Evolutionary conservation across 2,797 vertebrate genomes (phyloP).

Genomic region (Loris lydekkerianus): DNA sequence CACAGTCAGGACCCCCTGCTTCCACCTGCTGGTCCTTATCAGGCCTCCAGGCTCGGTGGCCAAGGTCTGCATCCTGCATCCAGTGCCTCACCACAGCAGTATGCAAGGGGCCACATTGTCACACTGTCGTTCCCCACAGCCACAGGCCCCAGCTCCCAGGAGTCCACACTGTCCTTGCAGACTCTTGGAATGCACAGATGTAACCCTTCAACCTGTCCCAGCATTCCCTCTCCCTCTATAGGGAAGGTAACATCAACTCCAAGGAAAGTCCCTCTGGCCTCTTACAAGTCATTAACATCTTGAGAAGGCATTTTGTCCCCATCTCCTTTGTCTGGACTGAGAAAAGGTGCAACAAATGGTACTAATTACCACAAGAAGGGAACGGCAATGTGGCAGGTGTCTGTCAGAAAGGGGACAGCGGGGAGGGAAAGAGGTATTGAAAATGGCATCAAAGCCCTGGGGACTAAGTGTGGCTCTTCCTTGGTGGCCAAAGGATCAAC

Average conservation of each 20-base stretch:
- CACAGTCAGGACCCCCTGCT: neutral
- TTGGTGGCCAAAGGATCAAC: neutral
- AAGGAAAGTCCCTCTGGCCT: neutral
- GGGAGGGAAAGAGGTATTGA: neutral
- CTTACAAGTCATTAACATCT: neutral
- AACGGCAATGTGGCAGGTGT: neutral
- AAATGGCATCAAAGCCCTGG: neutral
- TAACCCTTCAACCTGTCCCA: neutral
- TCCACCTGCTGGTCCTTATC: neutral
- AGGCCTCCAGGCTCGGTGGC: neutral
- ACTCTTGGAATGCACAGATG: neutral
- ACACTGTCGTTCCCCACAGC: neutral
- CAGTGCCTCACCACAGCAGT: neutral
- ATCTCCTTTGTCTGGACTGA: constrained; percentile 15
- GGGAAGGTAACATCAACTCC: neutral
- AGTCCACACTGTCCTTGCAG: neutral
- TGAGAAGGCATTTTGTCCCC: neutral
- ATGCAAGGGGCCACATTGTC: neutral
- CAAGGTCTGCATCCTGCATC: neutral
- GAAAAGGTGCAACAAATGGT: neutral
- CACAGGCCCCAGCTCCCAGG: neutral
- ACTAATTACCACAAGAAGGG: neutral
- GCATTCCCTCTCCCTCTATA: neutral
- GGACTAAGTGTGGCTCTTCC: neutral
- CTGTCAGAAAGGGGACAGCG: neutral